Base-by-base conservation (phyloP, 2,113 vertebrate species). In the Corythoichthys intestinalis region DNA sequence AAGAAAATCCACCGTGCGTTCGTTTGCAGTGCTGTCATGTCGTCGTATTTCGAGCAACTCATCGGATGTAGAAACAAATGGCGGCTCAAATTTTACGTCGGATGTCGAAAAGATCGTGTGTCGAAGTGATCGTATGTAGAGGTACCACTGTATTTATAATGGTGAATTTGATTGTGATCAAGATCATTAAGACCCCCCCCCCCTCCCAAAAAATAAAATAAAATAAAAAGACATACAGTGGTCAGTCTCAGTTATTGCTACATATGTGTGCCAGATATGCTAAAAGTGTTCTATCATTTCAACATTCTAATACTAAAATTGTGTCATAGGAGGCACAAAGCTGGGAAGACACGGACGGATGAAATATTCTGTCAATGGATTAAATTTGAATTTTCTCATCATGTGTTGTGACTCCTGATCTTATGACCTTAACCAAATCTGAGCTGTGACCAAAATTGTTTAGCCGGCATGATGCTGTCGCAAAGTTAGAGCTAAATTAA, bases 271-370 rank as follows among this genome's bases (percentile, higher is more conserved):
- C 72, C 68, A 72, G 49, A 46, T 70, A 74, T 70, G 52, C 41
- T 74, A 74, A 80, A 72, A 69, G 78, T 50, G 60, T 81, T 74
- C 70, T 75, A 74, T 67, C 81, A 80, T 82, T 78, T 20, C 20
- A 65, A 41, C 81, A 75, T 84, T 87, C 72, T 74, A 83, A 85
- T 86, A 83, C 83, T n/a, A 7, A 68, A 28, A 28, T 28, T 20
- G 53, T 4, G 9, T 8, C n/a, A 34, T 11, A 10, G 20, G 20
- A 11, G 28, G 3, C 8, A 11, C 10, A 28, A 12, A 34, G n/a
- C 53, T 20, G 50, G 50, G 3, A 28, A 56, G 8, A 20, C 50
- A 6, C 15, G 17, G 6, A 8, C 17, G n/a, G 17, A 53, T 7
- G 6, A 53, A 53, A n/a, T 6, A 20, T 4, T 53, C 6, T 8